Evolutionary conservation across 2,797 vertebrate genomes (phyloP), one percentile per base, ranked within the genome.

Genomic region (Oryzias dopingdopingensis): DNA sequence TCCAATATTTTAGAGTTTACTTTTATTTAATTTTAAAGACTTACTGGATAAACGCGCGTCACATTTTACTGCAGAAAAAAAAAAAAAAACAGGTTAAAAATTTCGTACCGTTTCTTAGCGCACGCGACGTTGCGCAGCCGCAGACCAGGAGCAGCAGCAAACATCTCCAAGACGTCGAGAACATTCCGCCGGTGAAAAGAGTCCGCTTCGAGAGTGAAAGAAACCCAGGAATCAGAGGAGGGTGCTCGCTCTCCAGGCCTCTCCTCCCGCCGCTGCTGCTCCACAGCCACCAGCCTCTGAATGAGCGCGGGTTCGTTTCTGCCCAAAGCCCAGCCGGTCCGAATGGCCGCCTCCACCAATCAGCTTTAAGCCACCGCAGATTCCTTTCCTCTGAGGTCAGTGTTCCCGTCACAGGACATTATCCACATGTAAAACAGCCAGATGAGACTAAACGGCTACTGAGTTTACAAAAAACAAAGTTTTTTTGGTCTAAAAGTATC

Each of bases 321-420:
- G 42, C 65, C 41, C 57, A 43, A 13, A 14, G 53, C 44, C 50
- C 22, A 0, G 41, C 16, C 4, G 32, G 45, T 56, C 61, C 50
- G 18, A 15, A 51, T 29, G 37, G 29, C 37, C 45, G 24, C 32
- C 10, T 59, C 56, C 42, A 41, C 59, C 76, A 65, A 74, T 67
- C 70, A 62, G 15, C 32, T 5, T 18, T 46, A 4, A 4, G 52
- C 0, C 42, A 12, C 4, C 45, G 10, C 6, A 6, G 0, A 76
- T 85, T 78, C 84, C 69, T 62, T 0, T 18, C 1, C 3, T 0
- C 4, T 78, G 83, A 85, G 6, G 77, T 84, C 81, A 84, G 23
- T 10, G 40, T 65, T 72, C 59, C 72, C 16, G 65, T 60, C 58
- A 45, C 49, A 24, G 14, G 54, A 12, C 20, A 57, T 43, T 29